Conservation (phyloP, 2,888 invertebrate genomes). For the Caenorhabditis macrosperma region DNA sequence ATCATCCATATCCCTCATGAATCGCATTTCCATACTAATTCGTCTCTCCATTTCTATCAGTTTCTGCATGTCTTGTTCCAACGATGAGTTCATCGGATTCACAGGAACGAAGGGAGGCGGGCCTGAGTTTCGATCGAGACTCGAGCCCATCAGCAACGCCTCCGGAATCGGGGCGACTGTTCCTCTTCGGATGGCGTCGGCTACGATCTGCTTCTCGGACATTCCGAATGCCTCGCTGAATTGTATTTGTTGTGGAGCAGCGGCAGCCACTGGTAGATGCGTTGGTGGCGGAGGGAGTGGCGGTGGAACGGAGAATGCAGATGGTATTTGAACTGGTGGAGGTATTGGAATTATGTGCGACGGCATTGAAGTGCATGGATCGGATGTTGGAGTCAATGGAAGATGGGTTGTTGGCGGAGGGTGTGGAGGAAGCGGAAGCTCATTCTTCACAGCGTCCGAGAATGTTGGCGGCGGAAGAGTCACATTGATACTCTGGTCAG, state of each 20-base stretch:
- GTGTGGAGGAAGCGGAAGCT: neutral
- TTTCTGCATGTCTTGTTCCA: constrained; percentile 36
- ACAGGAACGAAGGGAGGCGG: neutral
- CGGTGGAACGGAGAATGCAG: constrained; percentile 10
- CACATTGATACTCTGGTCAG: neutral
- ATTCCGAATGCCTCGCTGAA: constrained; percentile 22
- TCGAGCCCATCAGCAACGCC: constrained; percentile 27
- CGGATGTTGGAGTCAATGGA: neutral
- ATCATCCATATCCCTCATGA: constrained; percentile 32
- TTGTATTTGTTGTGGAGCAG: neutral
- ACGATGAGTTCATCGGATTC: neutral
- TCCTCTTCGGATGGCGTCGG: constrained; percentile 49
- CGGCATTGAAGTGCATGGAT: constrained; percentile 17
- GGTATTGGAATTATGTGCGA: constrained; percentile 15
- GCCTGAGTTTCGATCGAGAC: neutral
- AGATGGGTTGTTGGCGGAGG: neutral
- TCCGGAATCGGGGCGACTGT: constrained; percentile 52
- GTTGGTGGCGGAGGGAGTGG: constrained; percentile 13
- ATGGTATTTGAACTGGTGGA: neutral
- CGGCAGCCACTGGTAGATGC: neutral
- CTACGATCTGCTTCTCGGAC: constrained; percentile 44
- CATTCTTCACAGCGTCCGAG: neutral
- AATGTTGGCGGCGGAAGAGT: constrained; percentile 26
- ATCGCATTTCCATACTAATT: constrained; percentile 34
- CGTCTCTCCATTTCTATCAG: constrained; percentile 39